Evolutionary conservation across 2,113 vertebrate species (phyloP).

Genomic region (Haplochromis burtoni): DNA sequence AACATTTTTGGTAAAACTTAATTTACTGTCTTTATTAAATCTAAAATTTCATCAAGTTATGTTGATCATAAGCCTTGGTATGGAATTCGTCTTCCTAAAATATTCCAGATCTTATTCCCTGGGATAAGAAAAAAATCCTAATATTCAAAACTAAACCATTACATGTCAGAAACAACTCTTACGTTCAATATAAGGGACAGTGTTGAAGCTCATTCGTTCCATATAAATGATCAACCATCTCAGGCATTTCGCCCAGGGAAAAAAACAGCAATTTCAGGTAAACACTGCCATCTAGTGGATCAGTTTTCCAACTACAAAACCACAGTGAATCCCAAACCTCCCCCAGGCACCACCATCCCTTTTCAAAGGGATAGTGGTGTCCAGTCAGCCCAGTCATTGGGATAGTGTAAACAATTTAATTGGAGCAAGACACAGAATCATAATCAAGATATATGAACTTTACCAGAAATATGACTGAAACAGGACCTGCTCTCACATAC

Average conservation of each 20-base stretch:
- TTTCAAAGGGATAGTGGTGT: not conserved
- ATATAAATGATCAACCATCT: slow-evolving; percentile 38
- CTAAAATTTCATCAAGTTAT: not conserved
- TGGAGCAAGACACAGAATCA: not conserved
- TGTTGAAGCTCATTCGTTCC: not conserved
- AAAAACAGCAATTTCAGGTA: not conserved
- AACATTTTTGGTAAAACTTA: not conserved
- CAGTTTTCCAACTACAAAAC: not conserved
- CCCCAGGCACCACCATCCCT: not conserved
- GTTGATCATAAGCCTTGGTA: not conserved
- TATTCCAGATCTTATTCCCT: not conserved
- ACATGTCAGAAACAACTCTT: slow-evolving; percentile 4
- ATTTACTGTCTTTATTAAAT: not conserved
- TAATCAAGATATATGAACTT: not conserved
- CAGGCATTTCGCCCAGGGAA: not conserved
- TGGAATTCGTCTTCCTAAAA: not conserved
- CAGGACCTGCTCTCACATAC: not conserved
- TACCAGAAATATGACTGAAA: not conserved
- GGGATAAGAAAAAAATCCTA: not conserved
- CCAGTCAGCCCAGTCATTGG: not conserved
- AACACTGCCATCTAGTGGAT: slow-evolving; percentile 42
- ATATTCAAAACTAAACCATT: not conserved
- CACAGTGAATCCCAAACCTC: not conserved
- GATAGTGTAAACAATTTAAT: not conserved
- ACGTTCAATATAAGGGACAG: not conserved